Evolutionary conservation across 2,797 vertebrate species (phyloP), one percentile per base, ranked within the genome.

Genomic region (Brachyrhaphis roseni): DNA sequence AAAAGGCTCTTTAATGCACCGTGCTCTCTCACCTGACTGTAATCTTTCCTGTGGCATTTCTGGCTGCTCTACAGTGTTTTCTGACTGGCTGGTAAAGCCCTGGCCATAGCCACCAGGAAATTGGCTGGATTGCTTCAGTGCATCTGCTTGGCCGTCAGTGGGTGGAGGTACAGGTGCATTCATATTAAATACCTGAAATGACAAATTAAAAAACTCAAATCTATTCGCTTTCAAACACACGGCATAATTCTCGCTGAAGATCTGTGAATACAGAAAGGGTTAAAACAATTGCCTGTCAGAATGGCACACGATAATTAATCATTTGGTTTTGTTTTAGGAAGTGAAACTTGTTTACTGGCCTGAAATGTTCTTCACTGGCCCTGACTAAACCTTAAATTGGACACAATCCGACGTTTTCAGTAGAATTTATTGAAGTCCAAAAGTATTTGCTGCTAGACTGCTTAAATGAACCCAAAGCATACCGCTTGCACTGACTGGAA

Each of bases 401-500:
- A 74, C 51, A 78, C 74, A 7, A 49, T 47, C 16, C 12, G 57
- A 5, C 1, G 31, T 26, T 82, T 76, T n/a, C 34, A 45, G 74
- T 12, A 62, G 4, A 68, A 75, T 62, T 0, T 5, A 13, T 74
- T 39, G 66, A 23, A 71, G 55, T 77, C 72, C n/a, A 64, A 83
- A 84, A 26, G 73, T 7, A 39, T 41, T 77, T 12, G 74, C 18
- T 15, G 70, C 26, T 51, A 2, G 26, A 72, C 45, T 28, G n/a
- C 79, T 82, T 11, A 74, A 79, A 53, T 74, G 77, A 82, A 85
- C 68, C 73, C 77, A 72, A 77, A 84, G 91, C 94, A 66, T 96
- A 99, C 98, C 95, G 98, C 98, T 93, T 99, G 98, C 97, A 99
- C 99, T 95, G 98, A 99, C 49, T 99, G 98, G 98, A 99, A 99